Conservation (phyloP, 2,113 vertebrate species). For the Ceyx margarethae region DNA sequence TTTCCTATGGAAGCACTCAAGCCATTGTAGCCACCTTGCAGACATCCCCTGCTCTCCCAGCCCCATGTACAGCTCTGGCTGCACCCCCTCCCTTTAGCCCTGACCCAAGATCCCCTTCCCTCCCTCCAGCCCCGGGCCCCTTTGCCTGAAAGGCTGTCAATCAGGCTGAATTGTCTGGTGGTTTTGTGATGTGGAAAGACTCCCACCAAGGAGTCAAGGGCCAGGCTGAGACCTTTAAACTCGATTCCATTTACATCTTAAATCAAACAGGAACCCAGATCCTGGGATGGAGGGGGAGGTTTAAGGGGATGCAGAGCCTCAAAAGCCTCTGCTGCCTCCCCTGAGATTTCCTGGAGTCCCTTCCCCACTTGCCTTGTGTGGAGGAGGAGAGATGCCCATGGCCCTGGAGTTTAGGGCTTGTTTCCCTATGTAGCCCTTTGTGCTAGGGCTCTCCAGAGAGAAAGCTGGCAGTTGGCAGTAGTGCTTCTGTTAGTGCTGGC, state of each 20-base stretch:
- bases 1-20: background rate
- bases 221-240: constrained; percentile 68
- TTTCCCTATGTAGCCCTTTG: background rate
- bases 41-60: background rate
- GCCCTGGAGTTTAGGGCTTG: background rate
- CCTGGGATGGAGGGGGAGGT: background rate
- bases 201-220: constrained; percentile 71
- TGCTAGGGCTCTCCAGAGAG: background rate
- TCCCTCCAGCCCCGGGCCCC: constrained; percentile 32
- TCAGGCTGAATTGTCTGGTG: constrained; percentile 67
- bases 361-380: background rate
- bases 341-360: background rate
- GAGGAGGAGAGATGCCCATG: background rate
- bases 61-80: background rate
- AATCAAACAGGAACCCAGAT: constrained; percentile 49
- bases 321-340: background rate
- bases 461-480: background rate
- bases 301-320: background rate
- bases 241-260: constrained; percentile 47
- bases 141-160: constrained; percentile 59
- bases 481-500: background rate
- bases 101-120: background rate
- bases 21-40: background rate
- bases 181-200: constrained; percentile 71
- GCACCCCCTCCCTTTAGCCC: background rate